Evolutionary conservation across 2,888 invertebrate species (phyloP).

Genomic region (Archips crataeganus): DNA sequence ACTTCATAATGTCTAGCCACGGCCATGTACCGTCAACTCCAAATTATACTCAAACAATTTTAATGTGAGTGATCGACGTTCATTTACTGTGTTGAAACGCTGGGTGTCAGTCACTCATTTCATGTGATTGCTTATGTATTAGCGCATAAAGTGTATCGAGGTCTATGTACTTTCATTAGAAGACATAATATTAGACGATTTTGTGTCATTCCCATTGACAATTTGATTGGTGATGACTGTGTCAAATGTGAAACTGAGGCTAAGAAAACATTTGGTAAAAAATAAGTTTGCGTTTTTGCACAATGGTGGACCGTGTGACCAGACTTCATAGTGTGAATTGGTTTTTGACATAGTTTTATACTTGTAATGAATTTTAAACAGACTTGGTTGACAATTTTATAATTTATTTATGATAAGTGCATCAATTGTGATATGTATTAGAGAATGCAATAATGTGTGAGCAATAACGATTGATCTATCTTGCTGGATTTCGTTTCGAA

Average conservation of each 20-base stretch:
- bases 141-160: constrained; percentile 72
- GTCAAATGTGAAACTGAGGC: constrained; percentile 72
- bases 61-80: constrained; percentile 67
- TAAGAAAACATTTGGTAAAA: constrained; percentile 69
- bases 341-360: constrained; percentile 81
- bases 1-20: constrained; percentile 48
- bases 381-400: constrained; percentile 82
- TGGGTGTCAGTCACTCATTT: constrained; percentile 63
- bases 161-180: constrained; percentile 78
- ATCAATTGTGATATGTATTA: constrained; percentile 82
- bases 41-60: constrained; percentile 57
- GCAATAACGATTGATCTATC: constrained; percentile 64
- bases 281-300: constrained; percentile 78
- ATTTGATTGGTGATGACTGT: constrained; percentile 78
- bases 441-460: constrained; percentile 67
- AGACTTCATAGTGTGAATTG: constrained; percentile 80
- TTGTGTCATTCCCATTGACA: constrained; percentile 74
- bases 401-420: constrained; percentile 85
- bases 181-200: constrained; percentile 71
- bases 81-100: constrained; percentile 56
- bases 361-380: constrained; percentile 72
- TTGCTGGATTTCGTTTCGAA: constrained; percentile 63
- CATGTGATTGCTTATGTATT: constrained; percentile 68
- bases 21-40: constrained; percentile 59
- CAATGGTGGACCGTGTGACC: constrained; percentile 82